Percentiles rank a stretch among this genome's conserved stretches.
Evolutionary conservation across 1,140 invertebrate species (phyloP).

Genomic region (Holotrichia oblita): DNA sequence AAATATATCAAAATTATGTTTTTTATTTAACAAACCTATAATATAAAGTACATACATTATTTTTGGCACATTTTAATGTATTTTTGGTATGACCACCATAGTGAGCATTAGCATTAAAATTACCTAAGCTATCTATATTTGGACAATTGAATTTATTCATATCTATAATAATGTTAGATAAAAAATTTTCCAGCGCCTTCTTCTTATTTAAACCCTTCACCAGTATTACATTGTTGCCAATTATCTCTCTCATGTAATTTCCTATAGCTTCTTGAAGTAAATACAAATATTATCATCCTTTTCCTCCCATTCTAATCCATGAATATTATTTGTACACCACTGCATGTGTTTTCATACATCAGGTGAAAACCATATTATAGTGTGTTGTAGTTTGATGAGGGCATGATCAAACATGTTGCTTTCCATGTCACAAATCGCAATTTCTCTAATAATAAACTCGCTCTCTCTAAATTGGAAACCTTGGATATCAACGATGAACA

Average conservation of each 20-base stretch:
- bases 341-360: not conserved
- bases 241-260: not conserved
- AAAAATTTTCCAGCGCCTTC: not conserved
- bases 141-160: not conserved
- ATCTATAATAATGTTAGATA: not conserved
- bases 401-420: not conserved
- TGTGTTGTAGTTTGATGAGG: not conserved
- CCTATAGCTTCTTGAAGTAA: not conserved
- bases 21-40: not conserved
- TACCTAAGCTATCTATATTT: not conserved
- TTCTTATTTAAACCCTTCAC: constrained; percentile 11
- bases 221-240: not conserved
- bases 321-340: not conserved
- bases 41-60: not conserved
- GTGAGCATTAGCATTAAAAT: not conserved
- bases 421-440: not conserved
- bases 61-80: not conserved
- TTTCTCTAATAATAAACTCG: not conserved
- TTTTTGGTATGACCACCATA: not conserved
- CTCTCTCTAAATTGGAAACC: not conserved
- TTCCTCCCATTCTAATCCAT: not conserved
- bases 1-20: no score
- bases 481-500: not conserved
- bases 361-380: not conserved
- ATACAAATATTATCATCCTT: not conserved